Conservation (phyloP, 2,113 vertebrate genomes). For the Danionella cerebrum region DNA sequence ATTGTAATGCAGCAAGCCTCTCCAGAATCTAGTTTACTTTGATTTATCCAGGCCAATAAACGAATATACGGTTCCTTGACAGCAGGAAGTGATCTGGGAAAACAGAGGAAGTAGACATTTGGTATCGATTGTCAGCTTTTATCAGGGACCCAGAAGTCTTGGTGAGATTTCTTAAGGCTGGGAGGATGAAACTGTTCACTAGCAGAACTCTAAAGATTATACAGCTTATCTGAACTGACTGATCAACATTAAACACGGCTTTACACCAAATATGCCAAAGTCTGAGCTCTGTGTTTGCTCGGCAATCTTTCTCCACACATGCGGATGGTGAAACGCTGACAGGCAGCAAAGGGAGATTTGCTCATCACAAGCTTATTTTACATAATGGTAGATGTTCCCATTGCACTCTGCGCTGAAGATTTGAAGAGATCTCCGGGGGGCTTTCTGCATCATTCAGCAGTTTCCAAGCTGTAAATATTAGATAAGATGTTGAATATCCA, state of each 20-base stretch:
- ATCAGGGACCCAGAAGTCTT: constrained; percentile 40
- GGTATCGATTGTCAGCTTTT: constrained; percentile 49
- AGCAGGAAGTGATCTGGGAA: neutral
- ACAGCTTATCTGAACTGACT: constrained; percentile 46
- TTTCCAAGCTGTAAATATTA: constrained; percentile 1
- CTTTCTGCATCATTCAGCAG: neutral
- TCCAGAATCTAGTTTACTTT: constrained; percentile 43
- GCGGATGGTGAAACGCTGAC: neutral
- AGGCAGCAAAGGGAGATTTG: neutral
- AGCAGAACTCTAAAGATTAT: constrained; percentile 48
- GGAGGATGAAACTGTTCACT: constrained; percentile 46
- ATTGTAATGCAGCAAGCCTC: constrained; percentile 41
- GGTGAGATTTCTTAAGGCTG: too few species aligned
- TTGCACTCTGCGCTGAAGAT: neutral
- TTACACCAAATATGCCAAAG: neutral
- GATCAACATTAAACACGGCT: constrained; percentile 25
- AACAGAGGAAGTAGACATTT: constrained; percentile 28
- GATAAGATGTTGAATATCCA: constrained; percentile 1
- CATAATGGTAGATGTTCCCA: neutral
- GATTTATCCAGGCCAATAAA: constrained; percentile 44
- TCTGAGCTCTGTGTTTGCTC: neutral
- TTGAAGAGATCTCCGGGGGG: neutral
- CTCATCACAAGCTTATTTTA: neutral
- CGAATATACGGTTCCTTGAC: constrained; percentile 37
- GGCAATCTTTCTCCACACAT: neutral